These are phyloP conservation scores for Eupithecia exiguata DNA, from an alignment of 2,888 invertebrate species.

Conservation along the genomic window DNA sequence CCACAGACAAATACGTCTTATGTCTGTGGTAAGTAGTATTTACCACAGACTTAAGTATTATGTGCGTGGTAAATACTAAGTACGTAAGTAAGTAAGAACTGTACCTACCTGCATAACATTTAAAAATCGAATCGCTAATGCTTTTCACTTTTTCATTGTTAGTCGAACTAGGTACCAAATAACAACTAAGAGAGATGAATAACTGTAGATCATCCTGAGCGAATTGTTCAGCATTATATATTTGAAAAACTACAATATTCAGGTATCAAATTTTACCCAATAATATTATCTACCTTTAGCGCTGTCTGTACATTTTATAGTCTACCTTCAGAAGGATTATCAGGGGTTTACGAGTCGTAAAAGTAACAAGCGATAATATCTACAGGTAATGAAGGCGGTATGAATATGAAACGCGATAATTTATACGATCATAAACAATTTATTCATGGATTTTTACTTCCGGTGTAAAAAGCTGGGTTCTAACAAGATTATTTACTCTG, in stretches of 20 bases:
- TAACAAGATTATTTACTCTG: slow-evolving; percentile 16
- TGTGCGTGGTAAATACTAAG: too few species aligned
- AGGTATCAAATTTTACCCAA: not conserved
- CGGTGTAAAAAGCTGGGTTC: slow-evolving; percentile 15
- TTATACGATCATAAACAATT: slow-evolving; percentile 38
- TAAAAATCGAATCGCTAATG: too few species aligned
- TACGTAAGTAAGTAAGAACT: too few species aligned
- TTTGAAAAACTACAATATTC: not conserved
- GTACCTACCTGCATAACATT: too few species aligned
- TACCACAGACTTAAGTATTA: too few species aligned
- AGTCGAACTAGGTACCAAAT: too few species aligned
- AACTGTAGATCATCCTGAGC: too few species aligned
- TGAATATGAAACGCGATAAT: slow-evolving; percentile 35
- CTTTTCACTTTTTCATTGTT: too few species aligned
- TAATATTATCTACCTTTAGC: not conserved
- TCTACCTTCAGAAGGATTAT: not conserved
- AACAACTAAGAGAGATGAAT: too few species aligned
- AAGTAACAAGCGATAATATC: slow-evolving; percentile 19
- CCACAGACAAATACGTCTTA: too few species aligned
- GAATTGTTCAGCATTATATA: too few species aligned
- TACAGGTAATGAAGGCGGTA: slow-evolving; percentile 16
- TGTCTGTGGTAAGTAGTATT: too few species aligned
- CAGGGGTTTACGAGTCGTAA: slow-evolving; percentile 13
- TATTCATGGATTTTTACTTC: slow-evolving; percentile 29
- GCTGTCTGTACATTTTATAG: slow-evolving; percentile 2